Base-by-base conservation (phyloP, 2,113 vertebrate genomes). In the Gavialis gangeticus region DNA sequence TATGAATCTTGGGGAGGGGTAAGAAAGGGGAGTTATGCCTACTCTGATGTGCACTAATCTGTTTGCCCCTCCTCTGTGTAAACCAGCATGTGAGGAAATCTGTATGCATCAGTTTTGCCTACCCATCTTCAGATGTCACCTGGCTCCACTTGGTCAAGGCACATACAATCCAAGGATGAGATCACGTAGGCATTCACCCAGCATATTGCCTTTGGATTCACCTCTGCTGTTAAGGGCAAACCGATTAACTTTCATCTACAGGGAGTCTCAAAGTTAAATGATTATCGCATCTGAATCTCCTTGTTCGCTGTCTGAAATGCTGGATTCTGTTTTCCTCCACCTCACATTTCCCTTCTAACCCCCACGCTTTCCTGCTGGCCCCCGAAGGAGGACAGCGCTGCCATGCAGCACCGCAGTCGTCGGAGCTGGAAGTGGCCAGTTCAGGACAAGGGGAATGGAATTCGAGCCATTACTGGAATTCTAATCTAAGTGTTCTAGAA, bases 381-480 rank as follows among this genome's bases (percentile, higher is more conserved):
- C 90, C 92, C 90, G 58, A 79, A 91, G 93, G 73, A 95, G 73
- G 76, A 79, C 79, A 59, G 75, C 0, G 3, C 88, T 94, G 92
- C 91, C 90, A 78, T 90, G 79, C 27, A 2, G 92, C 96, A 75
- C 25, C 89, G 91, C 95, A 79, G 87, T 86, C 94, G 83, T 88
- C 67, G 2, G 90, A 1, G 2, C 89, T 96, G 88, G 17, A 86
- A 94, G 91, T 96, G 96, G 97, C 97, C 96, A 97, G 96, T 91
- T 96, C 93, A 90, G 96, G 96, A 97, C 97, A 97, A 96, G 93
- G 96, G 87, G 92, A 98, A 97, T 98, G 97, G 98, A 98, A 98
- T 98, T 97, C 73, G 94, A 98, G 97, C 96, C 98, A 98, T 98
- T 97, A 97, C 98, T 98, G 98, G 98, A 98, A 98, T 98, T 98